phyloP scores from a whole-genome alignment of 2,113 vertebrate genomes.

The Spea bombifrons region DNA sequence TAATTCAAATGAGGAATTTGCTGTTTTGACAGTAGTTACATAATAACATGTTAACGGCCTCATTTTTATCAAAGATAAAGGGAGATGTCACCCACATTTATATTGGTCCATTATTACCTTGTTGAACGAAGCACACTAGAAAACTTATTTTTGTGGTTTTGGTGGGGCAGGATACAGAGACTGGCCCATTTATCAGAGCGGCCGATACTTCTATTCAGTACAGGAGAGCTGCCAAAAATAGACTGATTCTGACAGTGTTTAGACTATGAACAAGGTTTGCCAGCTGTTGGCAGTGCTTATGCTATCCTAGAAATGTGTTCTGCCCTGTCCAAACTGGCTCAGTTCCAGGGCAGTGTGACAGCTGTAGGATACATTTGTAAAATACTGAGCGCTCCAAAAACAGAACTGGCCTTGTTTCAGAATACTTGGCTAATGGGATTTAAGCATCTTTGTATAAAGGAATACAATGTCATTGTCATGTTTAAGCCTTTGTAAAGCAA shows the following conservation, averaged over 20 bases:
- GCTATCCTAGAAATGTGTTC: constrained; percentile 49
- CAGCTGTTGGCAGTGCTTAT: constrained; percentile 52
- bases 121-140: not conserved
- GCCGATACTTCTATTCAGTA: constrained; percentile 30
- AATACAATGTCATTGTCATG: too few relatives aligned
- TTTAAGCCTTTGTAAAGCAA: too few relatives aligned
- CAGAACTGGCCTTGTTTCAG: constrained; percentile 38
- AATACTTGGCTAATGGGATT: too few relatives aligned
- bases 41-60: not conserved
- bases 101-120: not conserved
- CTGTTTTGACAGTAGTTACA: too few relatives aligned
- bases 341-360: constrained; percentile 32
- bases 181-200: not conserved
- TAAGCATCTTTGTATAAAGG: too few relatives aligned
- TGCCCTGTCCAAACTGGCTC: constrained; percentile 44
- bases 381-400: constrained; percentile 56
- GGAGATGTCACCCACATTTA: not conserved
- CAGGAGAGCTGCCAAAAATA: constrained; percentile 50
- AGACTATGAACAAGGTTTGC: constrained; percentile 47
- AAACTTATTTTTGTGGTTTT: constrained; percentile 18
- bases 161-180: not conserved
- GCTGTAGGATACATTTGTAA: constrained; percentile 53
- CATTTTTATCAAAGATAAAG: not conserved
- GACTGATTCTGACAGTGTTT: constrained; percentile 45
- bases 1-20: too few relatives aligned